Evolutionary conservation across 2,113 vertebrate species (phyloP).

Genomic region (Aramus guarauna): DNA sequence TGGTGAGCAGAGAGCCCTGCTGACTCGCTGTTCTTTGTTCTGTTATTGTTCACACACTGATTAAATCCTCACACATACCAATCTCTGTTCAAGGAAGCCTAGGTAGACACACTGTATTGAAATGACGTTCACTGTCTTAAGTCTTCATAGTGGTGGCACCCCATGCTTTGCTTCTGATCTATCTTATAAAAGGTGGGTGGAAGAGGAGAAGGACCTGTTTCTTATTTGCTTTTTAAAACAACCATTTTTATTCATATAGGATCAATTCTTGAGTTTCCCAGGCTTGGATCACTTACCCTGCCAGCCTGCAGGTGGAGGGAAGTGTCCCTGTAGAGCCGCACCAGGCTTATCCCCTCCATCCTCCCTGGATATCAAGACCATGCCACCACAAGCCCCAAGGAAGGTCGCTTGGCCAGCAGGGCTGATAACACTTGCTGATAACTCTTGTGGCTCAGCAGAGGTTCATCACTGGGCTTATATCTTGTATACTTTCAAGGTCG

Average conservation of each 20-base stretch:
- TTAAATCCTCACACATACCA: neutral
- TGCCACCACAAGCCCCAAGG: neutral
- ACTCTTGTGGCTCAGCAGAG: neutral
- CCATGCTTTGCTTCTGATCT: neutral
- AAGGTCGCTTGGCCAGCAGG: neutral
- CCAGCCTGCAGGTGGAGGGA: neutral
- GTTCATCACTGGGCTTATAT: neutral
- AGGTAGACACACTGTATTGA: neutral
- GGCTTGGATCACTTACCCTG: neutral
- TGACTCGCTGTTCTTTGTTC: neutral
- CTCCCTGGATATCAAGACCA: rapidly evolving
- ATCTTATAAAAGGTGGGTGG: neutral
- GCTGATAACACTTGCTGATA: neutral
- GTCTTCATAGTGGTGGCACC: neutral
- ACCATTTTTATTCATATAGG: neutral
- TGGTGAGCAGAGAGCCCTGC: neutral
- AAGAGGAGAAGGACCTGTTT: neutral
- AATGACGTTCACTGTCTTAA: neutral
- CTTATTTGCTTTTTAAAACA: neutral
- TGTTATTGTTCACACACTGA: neutral
- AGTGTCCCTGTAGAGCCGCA: neutral
- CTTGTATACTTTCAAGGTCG: neutral
- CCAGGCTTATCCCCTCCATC: neutral
- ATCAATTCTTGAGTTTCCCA: neutral
- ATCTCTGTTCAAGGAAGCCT: neutral